Evolutionary conservation across 2,113 vertebrate species (phyloP).

Genomic region (Pseudonaja textilis): DNA sequence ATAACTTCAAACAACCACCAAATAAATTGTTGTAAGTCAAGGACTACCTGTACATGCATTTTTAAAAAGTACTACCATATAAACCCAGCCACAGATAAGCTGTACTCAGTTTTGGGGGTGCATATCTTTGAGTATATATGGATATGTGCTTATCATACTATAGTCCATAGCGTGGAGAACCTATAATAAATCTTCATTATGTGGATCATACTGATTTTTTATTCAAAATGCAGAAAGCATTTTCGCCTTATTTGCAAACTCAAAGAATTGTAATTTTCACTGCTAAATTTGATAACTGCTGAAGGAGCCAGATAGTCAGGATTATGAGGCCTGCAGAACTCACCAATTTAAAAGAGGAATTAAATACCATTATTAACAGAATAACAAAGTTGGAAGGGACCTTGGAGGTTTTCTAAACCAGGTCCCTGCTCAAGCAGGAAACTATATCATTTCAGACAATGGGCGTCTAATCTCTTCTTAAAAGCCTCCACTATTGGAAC

Average conservation of each 20-base stretch:
- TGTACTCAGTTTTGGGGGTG: background rate
- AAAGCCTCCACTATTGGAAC: background rate
- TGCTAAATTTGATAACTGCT: background rate
- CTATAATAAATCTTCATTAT: background rate
- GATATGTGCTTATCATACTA: background rate
- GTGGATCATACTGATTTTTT: background rate
- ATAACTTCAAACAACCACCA: background rate
- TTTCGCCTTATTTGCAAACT: background rate
- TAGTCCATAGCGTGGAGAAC: background rate
- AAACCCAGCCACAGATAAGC: background rate
- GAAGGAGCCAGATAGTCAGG: background rate
- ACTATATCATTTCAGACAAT: background rate
- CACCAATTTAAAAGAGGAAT: background rate
- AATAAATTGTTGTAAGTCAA: background rate
- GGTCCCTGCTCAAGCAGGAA: background rate
- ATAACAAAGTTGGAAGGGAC: background rate
- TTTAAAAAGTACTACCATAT: background rate
- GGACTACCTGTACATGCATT: background rate
- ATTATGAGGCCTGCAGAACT: background rate
- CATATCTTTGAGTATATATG: background rate
- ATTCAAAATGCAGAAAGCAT: background rate
- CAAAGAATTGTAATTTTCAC: background rate
- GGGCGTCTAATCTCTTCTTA: background rate
- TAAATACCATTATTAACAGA: background rate
- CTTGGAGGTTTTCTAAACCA: background rate